Conservation (phyloP, 2,888 invertebrate genomes). For the Eumerus sabulonum region DNA sequence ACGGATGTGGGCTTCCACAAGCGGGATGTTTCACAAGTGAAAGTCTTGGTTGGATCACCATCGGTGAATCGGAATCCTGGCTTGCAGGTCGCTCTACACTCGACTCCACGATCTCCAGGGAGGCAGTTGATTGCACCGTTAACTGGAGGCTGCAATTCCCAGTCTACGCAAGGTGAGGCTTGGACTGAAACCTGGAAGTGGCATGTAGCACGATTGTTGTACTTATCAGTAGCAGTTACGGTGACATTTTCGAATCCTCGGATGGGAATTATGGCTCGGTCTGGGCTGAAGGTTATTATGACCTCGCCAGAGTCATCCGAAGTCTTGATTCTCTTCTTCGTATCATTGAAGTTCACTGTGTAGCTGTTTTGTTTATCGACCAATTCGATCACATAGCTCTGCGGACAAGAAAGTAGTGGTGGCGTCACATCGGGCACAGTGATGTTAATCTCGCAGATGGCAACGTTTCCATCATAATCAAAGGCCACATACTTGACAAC, state of each 20-base stretch:
- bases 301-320: slow-evolving; percentile 94
- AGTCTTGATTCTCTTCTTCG: slow-evolving; percentile 89
- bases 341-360: slow-evolving; percentile 94
- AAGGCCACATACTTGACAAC: slow-evolving; percentile 97
- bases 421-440: slow-evolving; percentile 96
- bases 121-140: slow-evolving; percentile 93
- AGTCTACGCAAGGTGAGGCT: slow-evolving; percentile 95
- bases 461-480: slow-evolving; percentile 98
- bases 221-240: slow-evolving; percentile 91
- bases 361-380: slow-evolving; percentile 94
- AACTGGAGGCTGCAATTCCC: slow-evolving; percentile 94
- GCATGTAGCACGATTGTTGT: slow-evolving; percentile 92
- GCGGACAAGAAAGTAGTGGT: slow-evolving; percentile 93
- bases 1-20: slow-evolving; percentile 93
- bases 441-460: slow-evolving; percentile 97
- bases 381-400: slow-evolving; percentile 95
- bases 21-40: slow-evolving; percentile 89
- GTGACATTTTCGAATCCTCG: slow-evolving; percentile 95
- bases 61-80: slow-evolving; percentile 94
- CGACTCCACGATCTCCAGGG: slow-evolving; percentile 88
- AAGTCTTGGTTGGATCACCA: slow-evolving; percentile 92
- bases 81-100: slow-evolving; percentile 94
- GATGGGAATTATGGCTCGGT: slow-evolving; percentile 90
- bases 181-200: slow-evolving; percentile 96
- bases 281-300: slow-evolving; percentile 88